Base-by-base conservation (phyloP, 2,113 vertebrate genomes). In the Hippopotamus amphibius region DNA sequence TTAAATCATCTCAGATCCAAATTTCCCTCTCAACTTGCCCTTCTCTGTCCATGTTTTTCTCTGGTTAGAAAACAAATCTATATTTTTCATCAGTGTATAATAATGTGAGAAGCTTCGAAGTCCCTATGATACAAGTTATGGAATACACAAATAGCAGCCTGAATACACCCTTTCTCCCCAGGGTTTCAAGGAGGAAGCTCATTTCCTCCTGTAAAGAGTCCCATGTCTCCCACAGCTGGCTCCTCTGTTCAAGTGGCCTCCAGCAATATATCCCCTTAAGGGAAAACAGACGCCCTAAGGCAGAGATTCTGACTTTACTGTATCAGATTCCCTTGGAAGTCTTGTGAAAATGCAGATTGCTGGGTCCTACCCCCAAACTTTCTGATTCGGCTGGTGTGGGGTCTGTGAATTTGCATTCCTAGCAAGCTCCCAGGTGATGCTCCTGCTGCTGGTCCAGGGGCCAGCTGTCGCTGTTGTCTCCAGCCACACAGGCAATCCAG, bases 191-290 rank as follows among this genome's bases (percentile, higher is more conserved):
- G 81, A 26, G 61, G 63, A 59, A 48, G 26, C 69, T 59, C 30
- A 21, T 74, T 55, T 69, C 50, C 53, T 68, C 19, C 26, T 48
- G 15, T n/a, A 28, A 74, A 76, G 7, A 43, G 26, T 17, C 69
- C 2, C 12, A 2, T 46, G 8, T 30, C 5, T 33, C 46, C n/a
- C 33, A 79, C 24, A 16, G 15, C n/a, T 0, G 1, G 63, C 28
- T 79, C n/a, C 74, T 95, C 6, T 33, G 15, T 63, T 86, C 82
- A 53, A 2, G 48, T 17, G 15, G 22, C 37, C 74, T 82, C 37
- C 43, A 28, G 82, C n/a, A 30, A 17, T 24, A n/a, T 3, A 5
- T 53, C n/a, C 48, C 24, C 57, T 81, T 13, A 41, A 46, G 15
- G 65, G 28, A 57, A 81, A 59, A 28, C 17, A 63, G 87, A 68